A percentile compares a stretch with the other conserved stretches of the same genome.
These are phyloP conservation scores for Phalacrocorax pelagicus DNA, from an alignment of 2,113 vertebrate genomes.

Conservation along the genomic window DNA sequence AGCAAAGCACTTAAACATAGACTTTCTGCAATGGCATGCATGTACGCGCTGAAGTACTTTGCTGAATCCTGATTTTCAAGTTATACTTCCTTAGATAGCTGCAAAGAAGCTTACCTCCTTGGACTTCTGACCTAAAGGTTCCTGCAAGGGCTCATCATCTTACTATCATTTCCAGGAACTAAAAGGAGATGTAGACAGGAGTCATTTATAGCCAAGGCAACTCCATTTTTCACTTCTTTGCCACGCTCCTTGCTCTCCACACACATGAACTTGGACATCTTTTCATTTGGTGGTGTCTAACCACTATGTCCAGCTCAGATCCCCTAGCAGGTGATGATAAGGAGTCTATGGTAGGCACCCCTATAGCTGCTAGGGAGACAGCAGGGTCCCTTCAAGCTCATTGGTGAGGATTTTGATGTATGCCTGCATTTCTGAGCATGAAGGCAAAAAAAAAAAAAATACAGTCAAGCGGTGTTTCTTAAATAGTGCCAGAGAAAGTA, in stretches of 20 bases:
- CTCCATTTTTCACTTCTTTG: neutral
- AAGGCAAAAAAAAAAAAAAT: neutral
- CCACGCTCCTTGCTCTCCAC: neutral
- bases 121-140: neutral
- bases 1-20: neutral
- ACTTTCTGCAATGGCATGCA: neutral
- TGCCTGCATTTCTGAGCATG: neutral
- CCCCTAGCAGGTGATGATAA: no score
- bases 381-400: neutral
- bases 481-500: neutral
- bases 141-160: neutral
- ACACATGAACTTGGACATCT: neutral
- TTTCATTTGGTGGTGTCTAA: neutral
- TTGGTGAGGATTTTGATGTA: neutral
- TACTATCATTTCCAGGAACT: accelerated
- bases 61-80: neutral
- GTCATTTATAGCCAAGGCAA: neutral
- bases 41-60: neutral
- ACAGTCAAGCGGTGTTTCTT: neutral
- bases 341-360: neutral
- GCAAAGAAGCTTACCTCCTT: neutral
- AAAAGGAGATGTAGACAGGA: neutral
- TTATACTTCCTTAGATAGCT: neutral
- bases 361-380: neutral
- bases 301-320: neutral